These are phyloP conservation scores for Thryonomys swinderianus DNA, from an alignment of 2,113 vertebrate genomes.

Conservation along the genomic window DNA sequence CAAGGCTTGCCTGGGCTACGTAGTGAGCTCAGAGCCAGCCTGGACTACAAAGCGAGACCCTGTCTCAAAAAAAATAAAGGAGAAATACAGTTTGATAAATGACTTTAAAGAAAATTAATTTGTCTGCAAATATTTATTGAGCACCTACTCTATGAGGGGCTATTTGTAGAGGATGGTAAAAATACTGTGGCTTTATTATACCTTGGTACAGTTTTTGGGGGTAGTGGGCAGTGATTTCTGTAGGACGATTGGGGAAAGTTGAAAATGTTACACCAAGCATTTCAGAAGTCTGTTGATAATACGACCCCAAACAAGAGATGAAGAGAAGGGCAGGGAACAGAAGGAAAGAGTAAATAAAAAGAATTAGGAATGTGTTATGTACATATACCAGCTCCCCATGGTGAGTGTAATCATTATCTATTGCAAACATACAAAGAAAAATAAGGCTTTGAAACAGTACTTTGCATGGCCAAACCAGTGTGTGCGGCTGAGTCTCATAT, in stretches of 20 bases:
- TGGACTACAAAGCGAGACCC: too few species aligned
- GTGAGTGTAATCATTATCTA: not conserved
- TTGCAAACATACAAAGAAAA: too few species aligned
- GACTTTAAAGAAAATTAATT: not conserved
- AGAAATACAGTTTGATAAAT: not conserved
- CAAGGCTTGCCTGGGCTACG: too few species aligned
- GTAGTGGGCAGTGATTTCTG: not conserved
- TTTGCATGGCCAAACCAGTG: fast-evolving
- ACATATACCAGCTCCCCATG: not conserved
- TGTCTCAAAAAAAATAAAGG: too few species aligned
- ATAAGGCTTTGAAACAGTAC: too few species aligned
- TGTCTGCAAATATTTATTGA: not conserved
- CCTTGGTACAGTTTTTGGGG: not conserved
- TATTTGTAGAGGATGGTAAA: not conserved
- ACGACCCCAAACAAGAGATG: not conserved
- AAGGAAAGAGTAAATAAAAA: not conserved
- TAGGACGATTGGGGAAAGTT: not conserved
- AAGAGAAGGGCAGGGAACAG: not conserved
- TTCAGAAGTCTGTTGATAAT: not conserved
- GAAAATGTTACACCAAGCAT: not conserved
- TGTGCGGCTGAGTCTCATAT: not conserved
- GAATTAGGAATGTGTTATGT: not conserved
- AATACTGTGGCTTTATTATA: not conserved
- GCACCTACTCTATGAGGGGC: not conserved
- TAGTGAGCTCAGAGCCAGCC: too few species aligned